Evolutionary conservation across 2,797 vertebrate species (phyloP), one percentile per base, ranked within the genome.

Genomic region (Sebastes taczanowskii): DNA sequence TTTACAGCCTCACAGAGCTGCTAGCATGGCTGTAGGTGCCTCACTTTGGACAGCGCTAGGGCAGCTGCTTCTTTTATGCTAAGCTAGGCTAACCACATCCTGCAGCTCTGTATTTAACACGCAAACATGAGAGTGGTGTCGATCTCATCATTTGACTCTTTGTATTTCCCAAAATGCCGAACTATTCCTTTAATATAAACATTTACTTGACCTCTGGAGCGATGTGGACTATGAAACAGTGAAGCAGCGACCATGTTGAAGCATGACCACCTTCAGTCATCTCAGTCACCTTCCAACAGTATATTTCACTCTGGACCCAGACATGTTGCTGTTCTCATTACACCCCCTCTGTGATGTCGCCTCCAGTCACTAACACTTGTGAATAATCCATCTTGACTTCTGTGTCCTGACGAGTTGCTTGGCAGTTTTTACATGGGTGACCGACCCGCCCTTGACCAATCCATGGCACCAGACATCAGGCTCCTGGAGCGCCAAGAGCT

Each of bases 341-440:
- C 75, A 66, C 71, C 71, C 23, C 38, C 76, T 80, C 63, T 56
- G 27, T 35, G 38, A 18, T 14, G 35, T 85, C 49, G 55, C 87
- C 80, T 60, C 25, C 11, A 10, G 84, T 81, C 61, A 61, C 72
- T 61, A 73, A 69, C 70, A 10, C 81, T 86, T 14, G 72, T 80
- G 81, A 90, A 87, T 91, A 89, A 90, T 89, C 76, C 64, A 34
- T 82, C 30, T 56, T 52, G 83, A 91, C 87, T 86, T 77, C 52
- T 52, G 1, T 59, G 71, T 86, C 82, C 71, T 11, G 11, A 79
- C 84, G 78, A 49, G 46, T 53, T 53, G 49, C 49, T 53, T 53
- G 49, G 49, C 49, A 87, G 80, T 61, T 86, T 85, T 85, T 70
- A 77, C 76, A 89, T 59, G 83, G 86, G 34, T 84, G 81, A 85